Evolutionary conservation across 2,797 vertebrate genomes (phyloP), one percentile per base, ranked within the genome.

Genomic region (Cryptoprocta ferox): DNA sequence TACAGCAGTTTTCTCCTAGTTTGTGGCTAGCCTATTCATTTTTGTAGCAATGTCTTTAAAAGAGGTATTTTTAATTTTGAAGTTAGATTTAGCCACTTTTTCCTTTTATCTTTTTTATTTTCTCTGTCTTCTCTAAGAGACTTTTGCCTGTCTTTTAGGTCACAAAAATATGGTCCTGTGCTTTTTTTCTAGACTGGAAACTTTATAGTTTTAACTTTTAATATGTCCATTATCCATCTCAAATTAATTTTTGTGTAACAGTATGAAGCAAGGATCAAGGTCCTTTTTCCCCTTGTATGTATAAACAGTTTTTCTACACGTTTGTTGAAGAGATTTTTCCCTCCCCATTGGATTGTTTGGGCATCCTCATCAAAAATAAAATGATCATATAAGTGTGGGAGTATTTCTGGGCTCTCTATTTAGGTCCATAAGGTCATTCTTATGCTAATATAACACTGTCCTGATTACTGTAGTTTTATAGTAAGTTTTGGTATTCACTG

Each of bases 21-120:
- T 73, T 73, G 5, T 78, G 39, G 32, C 21, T 91, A 65, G 5
- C 19, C 15, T 95, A 30, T 35, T 81, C 30, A 30, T 91, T 79
- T 65, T 84, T 61, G 71, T 61, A 84, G 35, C 63, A 66, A 16
- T 61, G 32, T 65, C 81, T 78, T 78, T 71, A 56, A 92, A 79
- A 82, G 32, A 35, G 50, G 0, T 53, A 30, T 86, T 95, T 92
- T 84, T 59, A 18, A 70, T 81, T 90, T 89, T 91, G 73, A 97
- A 89, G 30, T 91, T 93, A 73, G 65, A 85, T 82, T 50, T 80
- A 81, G n/a, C 18, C 11, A 50, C n/a, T 76, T 81, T 59, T 61
- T 70, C 53, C 21, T 59, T 59, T 59, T 59, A 59, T 24, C 56
- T 81, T 61, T 61, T 70, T 35, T 92, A 13, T 2, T 93, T 89